A percentile compares a stretch with the other conserved stretches of the same genome.
phyloP scores from a whole-genome alignment of 2,797 vertebrate genomes.

The Xenops minutus region DNA sequence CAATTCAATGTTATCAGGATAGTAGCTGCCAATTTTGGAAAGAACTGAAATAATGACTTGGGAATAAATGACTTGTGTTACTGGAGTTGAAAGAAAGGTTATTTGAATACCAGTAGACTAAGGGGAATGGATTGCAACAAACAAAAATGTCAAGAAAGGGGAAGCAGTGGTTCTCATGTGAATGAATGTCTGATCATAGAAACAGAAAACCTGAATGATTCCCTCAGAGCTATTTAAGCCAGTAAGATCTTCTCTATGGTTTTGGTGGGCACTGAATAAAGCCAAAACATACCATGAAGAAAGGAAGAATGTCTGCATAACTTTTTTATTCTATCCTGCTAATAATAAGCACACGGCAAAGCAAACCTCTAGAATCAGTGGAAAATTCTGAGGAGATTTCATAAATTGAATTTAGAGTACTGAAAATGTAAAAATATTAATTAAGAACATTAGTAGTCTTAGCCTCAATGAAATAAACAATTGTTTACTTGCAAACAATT shows the following conservation, averaged over 20 bases:
- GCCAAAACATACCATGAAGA: neutral
- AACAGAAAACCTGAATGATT: neutral
- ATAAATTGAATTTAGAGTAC: neutral
- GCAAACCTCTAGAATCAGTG: neutral
- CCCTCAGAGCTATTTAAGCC: neutral
- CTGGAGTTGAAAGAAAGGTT: conserved; percentile 48
- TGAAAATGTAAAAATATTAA: neutral
- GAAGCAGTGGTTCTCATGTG: neutral
- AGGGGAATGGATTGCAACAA: conserved; percentile 1
- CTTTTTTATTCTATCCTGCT: neutral
- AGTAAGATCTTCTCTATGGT: neutral
- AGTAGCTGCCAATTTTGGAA: neutral
- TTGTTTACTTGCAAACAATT: neutral
- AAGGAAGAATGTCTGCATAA: neutral
- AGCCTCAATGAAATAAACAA: neutral
- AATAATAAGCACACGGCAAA: neutral
- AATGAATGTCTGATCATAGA: neutral
- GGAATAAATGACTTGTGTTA: conserved; percentile 17
- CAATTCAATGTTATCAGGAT: neutral
- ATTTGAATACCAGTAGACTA: conserved; percentile 22
- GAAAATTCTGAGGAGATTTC: neutral
- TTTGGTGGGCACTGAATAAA: neutral
- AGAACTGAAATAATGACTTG: neutral
- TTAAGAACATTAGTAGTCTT: neutral
- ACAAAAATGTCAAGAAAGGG: conserved; percentile 16